These are phyloP conservation scores for Trachelus troglodyta DNA, from an alignment of 2,888 invertebrate genomes.

Conservation along the genomic window DNA sequence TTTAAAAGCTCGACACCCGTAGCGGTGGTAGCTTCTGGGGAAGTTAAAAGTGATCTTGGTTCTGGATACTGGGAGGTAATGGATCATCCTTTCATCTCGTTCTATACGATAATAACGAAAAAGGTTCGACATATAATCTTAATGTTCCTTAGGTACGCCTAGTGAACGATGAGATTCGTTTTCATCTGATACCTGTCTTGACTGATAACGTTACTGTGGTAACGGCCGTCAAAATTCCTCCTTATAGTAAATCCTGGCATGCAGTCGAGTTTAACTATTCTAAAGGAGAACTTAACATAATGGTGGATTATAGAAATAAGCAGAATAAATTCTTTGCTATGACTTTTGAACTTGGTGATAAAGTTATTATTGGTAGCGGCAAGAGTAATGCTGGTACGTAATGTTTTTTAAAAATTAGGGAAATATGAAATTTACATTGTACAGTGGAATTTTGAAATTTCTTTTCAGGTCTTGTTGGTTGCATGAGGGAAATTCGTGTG, in stretches of 20 bases:
- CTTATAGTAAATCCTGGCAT: constrained; percentile 83
- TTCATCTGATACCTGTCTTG: constrained; percentile 81
- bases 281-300: constrained; percentile 78
- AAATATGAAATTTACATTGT: not conserved
- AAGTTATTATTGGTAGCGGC: constrained; percentile 84
- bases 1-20: constrained; percentile 87
- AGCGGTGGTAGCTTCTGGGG: constrained; percentile 88
- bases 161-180: constrained; percentile 86
- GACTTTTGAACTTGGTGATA: constrained; percentile 77
- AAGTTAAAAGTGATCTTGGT: constrained; percentile 78
- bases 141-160: constrained; percentile 73
- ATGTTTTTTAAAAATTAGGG: constrained; percentile 23
- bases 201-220: constrained; percentile 82
- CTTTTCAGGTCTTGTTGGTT: constrained; percentile 82
- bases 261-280: constrained; percentile 82
- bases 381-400: constrained; percentile 69
- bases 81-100: constrained; percentile 15
- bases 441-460: not conserved
- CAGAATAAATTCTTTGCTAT: constrained; percentile 76
- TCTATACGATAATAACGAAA: not conserved
- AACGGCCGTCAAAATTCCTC: constrained; percentile 84
- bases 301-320: constrained; percentile 81
- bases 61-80: constrained; percentile 89
- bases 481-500: constrained; percentile 89
- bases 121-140: not conserved